A percentile compares a stretch with the other conserved stretches of the same genome.
phyloP scores from a whole-genome alignment of 2,113 vertebrate species.

The Colaptes auratus region DNA sequence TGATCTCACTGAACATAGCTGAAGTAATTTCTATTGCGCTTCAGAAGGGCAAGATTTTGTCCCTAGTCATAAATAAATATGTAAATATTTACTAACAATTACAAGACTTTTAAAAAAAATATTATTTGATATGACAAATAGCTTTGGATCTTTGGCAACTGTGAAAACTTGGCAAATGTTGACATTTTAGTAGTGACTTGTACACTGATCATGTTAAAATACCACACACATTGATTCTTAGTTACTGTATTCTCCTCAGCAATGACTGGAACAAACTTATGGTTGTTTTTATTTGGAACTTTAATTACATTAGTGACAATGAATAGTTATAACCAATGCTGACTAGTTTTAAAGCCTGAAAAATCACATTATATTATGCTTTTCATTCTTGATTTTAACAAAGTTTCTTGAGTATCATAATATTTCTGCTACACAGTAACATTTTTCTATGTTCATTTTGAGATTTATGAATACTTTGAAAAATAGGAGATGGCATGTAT shows the following conservation, averaged over 20 bases:
- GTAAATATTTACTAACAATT: neutral
- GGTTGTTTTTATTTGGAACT: neutral
- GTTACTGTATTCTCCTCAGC: neutral
- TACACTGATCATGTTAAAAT: neutral
- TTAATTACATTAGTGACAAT: neutral
- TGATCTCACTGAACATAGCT: neutral
- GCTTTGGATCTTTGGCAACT: neutral
- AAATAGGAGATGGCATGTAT: neutral
- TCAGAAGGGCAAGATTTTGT: neutral
- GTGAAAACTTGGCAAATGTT: neutral
- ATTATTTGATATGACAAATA: neutral
- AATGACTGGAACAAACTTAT: neutral
- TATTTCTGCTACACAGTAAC: neutral
- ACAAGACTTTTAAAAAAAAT: neutral
- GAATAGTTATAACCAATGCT: neutral
- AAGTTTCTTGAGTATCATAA: neutral
- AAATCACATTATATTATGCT: neutral
- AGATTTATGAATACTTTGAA: neutral
- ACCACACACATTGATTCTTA: neutral
- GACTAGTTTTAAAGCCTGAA: neutral
- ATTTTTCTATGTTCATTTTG: neutral
- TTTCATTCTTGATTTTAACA: neutral
- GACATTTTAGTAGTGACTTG: neutral
- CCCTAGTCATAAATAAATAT: neutral
- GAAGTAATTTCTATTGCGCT: conserved; percentile 6